Percentiles rank a stretch among this genome's conserved stretches.
Evolutionary conservation across 2,113 vertebrate genomes (phyloP).

Genomic region (Triplophysa tibetana): DNA sequence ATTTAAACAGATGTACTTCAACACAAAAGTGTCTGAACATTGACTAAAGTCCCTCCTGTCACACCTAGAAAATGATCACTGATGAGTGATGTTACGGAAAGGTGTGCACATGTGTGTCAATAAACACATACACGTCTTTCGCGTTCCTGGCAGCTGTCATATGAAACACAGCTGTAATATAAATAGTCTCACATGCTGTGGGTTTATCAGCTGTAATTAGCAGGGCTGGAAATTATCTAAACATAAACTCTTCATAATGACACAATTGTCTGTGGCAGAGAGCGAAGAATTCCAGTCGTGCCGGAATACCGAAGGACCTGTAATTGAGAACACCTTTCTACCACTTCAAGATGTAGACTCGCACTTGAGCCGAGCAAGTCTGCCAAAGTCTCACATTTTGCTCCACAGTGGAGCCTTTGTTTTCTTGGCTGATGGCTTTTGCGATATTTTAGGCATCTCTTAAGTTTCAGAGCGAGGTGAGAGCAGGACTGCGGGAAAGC

Average conservation of each 20-base stretch:
- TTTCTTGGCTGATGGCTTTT: constrained; percentile 56
- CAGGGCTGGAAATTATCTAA: constrained; percentile 25
- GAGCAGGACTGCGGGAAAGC: constrained; percentile 54
- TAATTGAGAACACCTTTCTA: constrained; percentile 58
- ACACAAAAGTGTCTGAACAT: constrained; percentile 21
- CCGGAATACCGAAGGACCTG: constrained; percentile 37
- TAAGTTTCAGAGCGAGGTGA: constrained; percentile 58
- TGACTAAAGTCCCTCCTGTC: not conserved
- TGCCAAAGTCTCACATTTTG: constrained; percentile 61
- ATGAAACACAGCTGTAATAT: not conserved
- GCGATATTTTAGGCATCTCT: constrained; percentile 70
- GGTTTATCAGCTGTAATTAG: constrained; percentile 32
- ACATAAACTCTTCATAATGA: constrained; percentile 47
- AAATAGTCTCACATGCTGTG: constrained; percentile 9
- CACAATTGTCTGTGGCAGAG: constrained; percentile 35
- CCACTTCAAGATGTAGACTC: constrained; percentile 41
- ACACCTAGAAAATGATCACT: not conserved
- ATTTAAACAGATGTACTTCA: not conserved
- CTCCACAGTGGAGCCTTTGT: constrained; percentile 63
- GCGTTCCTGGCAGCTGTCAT: constrained; percentile 9
- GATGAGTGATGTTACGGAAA: not conserved
- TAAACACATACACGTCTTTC: not conserved
- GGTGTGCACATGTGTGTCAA: not conserved
- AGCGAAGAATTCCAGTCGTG: constrained; percentile 38
- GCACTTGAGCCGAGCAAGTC: constrained; percentile 38